Conservation (phyloP, 2,888 invertebrate genomes). For the Epinotia demarniana region DNA sequence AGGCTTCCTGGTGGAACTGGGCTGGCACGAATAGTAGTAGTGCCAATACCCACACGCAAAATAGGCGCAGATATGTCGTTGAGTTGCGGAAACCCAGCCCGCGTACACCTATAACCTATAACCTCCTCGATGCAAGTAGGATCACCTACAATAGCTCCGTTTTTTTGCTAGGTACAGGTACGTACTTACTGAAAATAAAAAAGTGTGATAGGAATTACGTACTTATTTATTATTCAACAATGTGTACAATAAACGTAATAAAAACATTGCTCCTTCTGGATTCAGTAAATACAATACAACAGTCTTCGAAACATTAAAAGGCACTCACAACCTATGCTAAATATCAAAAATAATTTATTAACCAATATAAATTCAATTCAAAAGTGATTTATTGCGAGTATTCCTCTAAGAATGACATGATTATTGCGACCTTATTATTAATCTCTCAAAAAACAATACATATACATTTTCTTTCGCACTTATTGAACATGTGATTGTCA, state of each 20-base stretch:
- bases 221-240: slow-evolving; percentile 67
- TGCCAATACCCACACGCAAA: too few relatives aligned
- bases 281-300: slow-evolving; percentile 60
- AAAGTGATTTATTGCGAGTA: neutral
- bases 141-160: too few relatives aligned
- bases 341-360: slow-evolving; percentile 48
- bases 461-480: neutral
- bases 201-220: slow-evolving; percentile 1
- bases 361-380: neutral
- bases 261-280: slow-evolving; percentile 5
- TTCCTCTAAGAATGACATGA: neutral
- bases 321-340: slow-evolving; percentile 63
- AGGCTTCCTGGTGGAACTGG: too few relatives aligned
- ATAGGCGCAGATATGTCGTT: too few relatives aligned
- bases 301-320: slow-evolving; percentile 58
- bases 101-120: too few relatives aligned
- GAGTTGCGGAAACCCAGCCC: too few relatives aligned
- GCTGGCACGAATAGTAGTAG: too few relatives aligned
- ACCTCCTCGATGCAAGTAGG: too few relatives aligned
- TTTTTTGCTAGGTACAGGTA: too few relatives aligned
- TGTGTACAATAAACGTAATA: slow-evolving; percentile 53
- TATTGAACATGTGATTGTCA: neutral
- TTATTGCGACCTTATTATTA: neutral
- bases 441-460: neutral
- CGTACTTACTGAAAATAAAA: neutral